Evolutionary conservation across 2,797 vertebrate species (phyloP).

Genomic region (Zalophus californianus): DNA sequence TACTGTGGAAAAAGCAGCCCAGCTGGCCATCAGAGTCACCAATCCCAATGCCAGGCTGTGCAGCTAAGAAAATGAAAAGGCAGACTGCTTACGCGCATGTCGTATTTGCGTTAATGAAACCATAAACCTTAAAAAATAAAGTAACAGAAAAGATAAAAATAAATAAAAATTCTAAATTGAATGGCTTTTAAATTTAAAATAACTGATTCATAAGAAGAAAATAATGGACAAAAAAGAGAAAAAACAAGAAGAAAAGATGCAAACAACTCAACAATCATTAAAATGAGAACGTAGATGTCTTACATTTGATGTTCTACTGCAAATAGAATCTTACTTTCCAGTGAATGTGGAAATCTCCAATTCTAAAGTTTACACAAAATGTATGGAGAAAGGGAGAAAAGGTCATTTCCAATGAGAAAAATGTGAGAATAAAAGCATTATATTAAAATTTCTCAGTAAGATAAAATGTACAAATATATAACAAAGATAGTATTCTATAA

Average conservation of each 20-base stretch:
- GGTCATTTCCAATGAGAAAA: neutral
- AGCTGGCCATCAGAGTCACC: neutral
- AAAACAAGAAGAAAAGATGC: neutral
- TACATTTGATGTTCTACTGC: neutral
- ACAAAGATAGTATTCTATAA: neutral
- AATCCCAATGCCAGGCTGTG: neutral
- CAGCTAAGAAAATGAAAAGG: neutral
- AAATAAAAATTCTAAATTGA: neutral
- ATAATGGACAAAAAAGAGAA: neutral
- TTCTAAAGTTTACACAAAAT: slow-evolving; percentile 4
- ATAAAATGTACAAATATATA: neutral
- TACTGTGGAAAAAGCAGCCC: neutral
- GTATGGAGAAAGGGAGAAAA: neutral
- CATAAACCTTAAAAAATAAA: neutral
- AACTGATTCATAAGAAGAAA: neutral
- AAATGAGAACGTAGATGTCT: neutral
- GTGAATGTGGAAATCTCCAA: neutral
- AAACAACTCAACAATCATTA: neutral
- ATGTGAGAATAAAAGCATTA: neutral
- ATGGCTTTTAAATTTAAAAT: neutral
- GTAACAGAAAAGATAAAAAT: neutral
- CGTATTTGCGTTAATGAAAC: neutral
- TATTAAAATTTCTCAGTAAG: neutral
- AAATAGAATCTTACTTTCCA: neutral
- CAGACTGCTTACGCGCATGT: neutral